Percentiles rank a stretch among this genome's conserved stretches.
Conservation (phyloP, 2,797 vertebrate genomes). For the Oceanodroma leucorhoa region DNA sequence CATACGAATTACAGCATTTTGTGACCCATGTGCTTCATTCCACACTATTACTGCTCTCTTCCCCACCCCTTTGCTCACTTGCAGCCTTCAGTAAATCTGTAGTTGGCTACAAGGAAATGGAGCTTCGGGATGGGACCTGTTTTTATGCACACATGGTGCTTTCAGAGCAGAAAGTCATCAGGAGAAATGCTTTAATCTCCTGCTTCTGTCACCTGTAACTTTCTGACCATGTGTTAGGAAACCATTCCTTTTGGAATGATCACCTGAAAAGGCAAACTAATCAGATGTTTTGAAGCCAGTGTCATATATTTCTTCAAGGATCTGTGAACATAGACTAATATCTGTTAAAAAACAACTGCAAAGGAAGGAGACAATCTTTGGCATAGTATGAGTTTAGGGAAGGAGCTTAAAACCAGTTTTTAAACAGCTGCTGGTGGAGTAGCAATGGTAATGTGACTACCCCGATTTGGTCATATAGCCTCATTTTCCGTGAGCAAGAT, state of each 20-base stretch:
- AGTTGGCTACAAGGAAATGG: not conserved
- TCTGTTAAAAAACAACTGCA: not conserved
- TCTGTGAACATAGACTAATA: not conserved
- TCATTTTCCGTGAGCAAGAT: not conserved
- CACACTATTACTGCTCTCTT: not conserved
- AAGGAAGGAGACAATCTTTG: not conserved
- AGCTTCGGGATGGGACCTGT: not conserved
- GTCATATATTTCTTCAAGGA: not conserved
- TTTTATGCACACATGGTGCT: not conserved
- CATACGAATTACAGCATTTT: not conserved
- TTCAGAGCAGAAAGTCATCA: not conserved
- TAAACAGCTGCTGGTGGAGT: not conserved
- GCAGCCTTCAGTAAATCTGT: not conserved
- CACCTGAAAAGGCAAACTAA: not conserved
- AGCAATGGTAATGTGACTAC: not conserved
- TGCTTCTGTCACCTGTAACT: not conserved
- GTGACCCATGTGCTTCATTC: not conserved
- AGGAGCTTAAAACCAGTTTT: not conserved
- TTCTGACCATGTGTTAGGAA: not conserved
- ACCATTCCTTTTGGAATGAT: not conserved
- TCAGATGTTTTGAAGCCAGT: not conserved
- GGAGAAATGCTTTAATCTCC: not conserved
- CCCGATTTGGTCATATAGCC: not conserved
- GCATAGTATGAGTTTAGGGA: not conserved
- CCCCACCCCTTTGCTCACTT: not conserved